Base-by-base conservation (phyloP, 2,113 vertebrate genomes). In the Galbula dea region DNA sequence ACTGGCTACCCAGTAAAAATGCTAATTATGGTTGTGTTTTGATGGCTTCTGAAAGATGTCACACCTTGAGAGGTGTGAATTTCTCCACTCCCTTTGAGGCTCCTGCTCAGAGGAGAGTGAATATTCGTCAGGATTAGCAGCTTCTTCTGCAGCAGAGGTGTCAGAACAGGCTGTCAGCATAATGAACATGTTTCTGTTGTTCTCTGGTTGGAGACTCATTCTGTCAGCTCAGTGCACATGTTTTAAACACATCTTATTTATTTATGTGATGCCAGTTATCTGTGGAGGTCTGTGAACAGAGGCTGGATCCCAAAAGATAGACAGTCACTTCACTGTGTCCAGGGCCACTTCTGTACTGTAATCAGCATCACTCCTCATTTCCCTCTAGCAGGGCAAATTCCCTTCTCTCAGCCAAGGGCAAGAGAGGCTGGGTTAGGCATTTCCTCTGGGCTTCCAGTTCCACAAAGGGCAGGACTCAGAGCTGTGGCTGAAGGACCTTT, bases 31-130 rank as follows among this genome's bases (percentile, higher is more conserved):
- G 29, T 51, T 75, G 49, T 67, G 39, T 75, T 94, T 74, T 90
- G 79, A 69, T 89, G 43, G 19, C n/a, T 93, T 67, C 51, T 58
- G 61, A 73, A 94, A 89, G 59, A 67, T 80, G 46, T 86, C 52
- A n/a, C 39, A 91, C 16, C 91, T 91, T 90, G 65, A 61, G 52
- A 88, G 77, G 82, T 88, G 90, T 93, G 87, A 96, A 96, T 96
- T 96, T 93, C 89, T 96, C 79, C 76, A 73, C 52, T 76, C 52
- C 14, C 4, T 93, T 92, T 78, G 27, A 37, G 37, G 14, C 48
- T 95, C 12, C 71, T 88, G 69, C 61, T 95, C 62, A 62, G 48
- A 90, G 67, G 55, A 89, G 58, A 46, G 54, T 89, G 89, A 88
- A 78, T 90, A 88, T 93, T 96, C 81, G 77, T 92, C 6, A 22